These are phyloP conservation scores for Salvelinus fontinalis DNA, from an alignment of 2,113 vertebrate species.

Conservation along the genomic window DNA sequence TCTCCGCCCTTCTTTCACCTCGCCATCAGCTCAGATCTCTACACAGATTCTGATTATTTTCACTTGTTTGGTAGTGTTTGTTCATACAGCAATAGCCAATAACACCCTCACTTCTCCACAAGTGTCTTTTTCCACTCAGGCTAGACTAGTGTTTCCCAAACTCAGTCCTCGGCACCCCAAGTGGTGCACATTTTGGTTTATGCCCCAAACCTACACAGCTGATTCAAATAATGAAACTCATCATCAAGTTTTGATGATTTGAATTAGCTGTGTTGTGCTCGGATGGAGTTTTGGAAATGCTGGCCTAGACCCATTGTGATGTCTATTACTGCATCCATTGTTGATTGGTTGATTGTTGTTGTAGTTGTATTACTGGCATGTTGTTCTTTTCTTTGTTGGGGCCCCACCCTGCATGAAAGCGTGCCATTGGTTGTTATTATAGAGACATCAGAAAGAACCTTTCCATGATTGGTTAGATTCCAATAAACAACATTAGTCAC, in stretches of 20 bases:
- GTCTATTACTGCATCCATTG: no score
- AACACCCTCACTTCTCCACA: conserved; percentile 28
- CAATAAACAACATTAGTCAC: no score
- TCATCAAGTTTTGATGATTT: no score
- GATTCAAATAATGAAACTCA: no score
- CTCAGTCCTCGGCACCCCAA: no score
- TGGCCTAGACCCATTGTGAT: conserved; percentile 8
- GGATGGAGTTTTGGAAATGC: no score
- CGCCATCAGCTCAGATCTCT: not conserved
- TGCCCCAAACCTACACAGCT: not conserved
- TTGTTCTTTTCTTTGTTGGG: conserved; percentile 9
- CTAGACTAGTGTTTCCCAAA: not conserved
- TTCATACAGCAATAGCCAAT: not conserved
- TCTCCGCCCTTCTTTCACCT: not conserved
- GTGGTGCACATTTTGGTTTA: no score
- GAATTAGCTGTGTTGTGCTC: no score
- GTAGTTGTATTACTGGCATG: not conserved
- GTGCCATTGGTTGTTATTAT: no score
- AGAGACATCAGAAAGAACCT: no score
- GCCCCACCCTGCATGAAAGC: not conserved
- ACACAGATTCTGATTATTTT: not conserved
- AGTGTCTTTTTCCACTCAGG: conserved; percentile 43
- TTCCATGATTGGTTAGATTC: conserved; percentile 17
- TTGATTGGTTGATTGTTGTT: conserved; percentile 17
- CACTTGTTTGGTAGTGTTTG: no score